Evolutionary conservation across 2,888 invertebrate genomes (phyloP), one percentile per base, ranked within the genome.

Genomic region (Carabus problematicus): DNA sequence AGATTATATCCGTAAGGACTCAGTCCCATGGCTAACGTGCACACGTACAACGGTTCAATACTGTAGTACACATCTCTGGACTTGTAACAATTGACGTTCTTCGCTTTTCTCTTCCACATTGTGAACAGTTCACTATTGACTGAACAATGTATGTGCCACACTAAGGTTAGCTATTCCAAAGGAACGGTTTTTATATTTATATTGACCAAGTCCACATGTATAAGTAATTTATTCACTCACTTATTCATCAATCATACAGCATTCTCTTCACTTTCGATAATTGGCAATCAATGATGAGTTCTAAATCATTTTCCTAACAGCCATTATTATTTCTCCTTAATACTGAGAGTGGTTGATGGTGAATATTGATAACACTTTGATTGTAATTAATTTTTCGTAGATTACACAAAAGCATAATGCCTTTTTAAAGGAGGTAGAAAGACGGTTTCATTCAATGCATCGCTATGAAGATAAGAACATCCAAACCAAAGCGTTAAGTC

Each of bases 401-500:
- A 69, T 69, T 61, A 42, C 55, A 18, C 16, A 47, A 9, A 59
- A 41, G 16, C 19, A 39, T 14, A 68, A 68, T 18, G 59, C n/a
- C 43, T 69, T 69, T 55, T 69, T 69, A 40, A 54, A 42, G 43
- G 52, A 19, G n/a, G 55, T 69, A n/a, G 62, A 61, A 42, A 41
- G 55, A 39, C 61, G 47, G 9, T 69, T 69, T 19, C 12, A n/a
- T 39, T 54, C 54, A 11, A 69, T 69, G 69, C n/a, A 12, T 16
- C 69, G 62, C 3, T 94, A 94, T 79, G 93, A 93, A 77, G 86
- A 93, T 76, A 81, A 84, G 67, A 80, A 84, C 0, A 79, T 93
- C 1, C 88, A 91, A 75, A 83, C 84, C 62, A 83, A 87, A 72
- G 94, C 94, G 0, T 84, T 85, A 63, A 80, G 82, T 3, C 75